Evolutionary conservation across 2,797 vertebrate genomes (phyloP).

Genomic region (Ispidina lecontei): DNA sequence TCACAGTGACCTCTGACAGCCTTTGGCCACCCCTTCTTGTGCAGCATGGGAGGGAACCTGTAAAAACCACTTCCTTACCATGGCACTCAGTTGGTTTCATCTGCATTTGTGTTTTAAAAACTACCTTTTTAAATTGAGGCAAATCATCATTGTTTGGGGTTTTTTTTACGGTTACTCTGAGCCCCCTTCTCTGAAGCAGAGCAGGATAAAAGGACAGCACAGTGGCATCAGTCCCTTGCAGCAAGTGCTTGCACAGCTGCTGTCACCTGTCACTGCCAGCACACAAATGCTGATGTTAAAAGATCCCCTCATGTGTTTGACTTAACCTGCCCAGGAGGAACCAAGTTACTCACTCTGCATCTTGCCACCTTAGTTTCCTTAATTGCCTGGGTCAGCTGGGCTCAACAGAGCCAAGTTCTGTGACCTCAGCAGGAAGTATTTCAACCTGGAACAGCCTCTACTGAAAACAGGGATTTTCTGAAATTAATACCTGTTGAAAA

Average conservation of each 20-base stretch:
- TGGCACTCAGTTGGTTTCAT: background rate
- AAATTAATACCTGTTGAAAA: background rate
- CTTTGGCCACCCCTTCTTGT: background rate
- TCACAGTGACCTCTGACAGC: background rate
- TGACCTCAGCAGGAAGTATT: fast-evolving
- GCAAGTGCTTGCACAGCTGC: background rate
- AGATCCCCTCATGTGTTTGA: background rate
- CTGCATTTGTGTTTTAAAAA: background rate
- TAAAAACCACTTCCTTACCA: background rate
- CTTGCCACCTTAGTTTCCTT: fast-evolving
- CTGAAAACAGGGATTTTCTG: background rate
- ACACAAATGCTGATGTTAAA: background rate
- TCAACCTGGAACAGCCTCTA: background rate
- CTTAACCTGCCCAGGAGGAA: background rate
- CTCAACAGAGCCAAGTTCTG: background rate
- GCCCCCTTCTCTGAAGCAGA: background rate
- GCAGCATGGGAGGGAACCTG: background rate
- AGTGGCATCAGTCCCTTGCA: background rate
- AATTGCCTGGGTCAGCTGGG: background rate
- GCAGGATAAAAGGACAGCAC: background rate
- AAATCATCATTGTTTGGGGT: background rate
- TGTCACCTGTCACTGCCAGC: background rate
- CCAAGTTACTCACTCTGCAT: background rate
- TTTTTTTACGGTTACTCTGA: background rate
- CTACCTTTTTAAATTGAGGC: background rate